Conservation (phyloP, 2,888 invertebrate species). For the Seladonia tumulorum region DNA sequence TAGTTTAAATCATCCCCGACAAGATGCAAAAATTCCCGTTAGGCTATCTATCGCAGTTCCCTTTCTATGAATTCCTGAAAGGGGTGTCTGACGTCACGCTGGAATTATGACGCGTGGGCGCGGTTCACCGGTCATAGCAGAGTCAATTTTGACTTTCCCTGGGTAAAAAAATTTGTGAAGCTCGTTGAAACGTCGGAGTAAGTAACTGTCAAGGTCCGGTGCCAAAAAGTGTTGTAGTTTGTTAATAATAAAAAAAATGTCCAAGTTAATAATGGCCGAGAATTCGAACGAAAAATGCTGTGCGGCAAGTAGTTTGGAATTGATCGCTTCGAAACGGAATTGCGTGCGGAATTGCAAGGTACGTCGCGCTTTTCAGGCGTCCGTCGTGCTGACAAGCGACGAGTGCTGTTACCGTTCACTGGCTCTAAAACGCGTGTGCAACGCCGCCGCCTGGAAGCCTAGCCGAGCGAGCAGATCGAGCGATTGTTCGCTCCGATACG, state of each 20-base stretch:
- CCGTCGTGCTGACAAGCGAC: slow-evolving; percentile 33
- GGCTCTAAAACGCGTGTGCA: slow-evolving; percentile 42
- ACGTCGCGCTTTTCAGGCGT: slow-evolving; percentile 41
- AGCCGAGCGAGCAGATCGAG: slow-evolving; percentile 7
- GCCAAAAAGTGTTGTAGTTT: not conserved
- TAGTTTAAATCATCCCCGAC: not conserved
- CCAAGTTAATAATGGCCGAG: not conserved
- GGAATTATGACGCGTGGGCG: not conserved
- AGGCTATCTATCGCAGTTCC: not conserved
- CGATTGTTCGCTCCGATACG: slow-evolving; percentile 38
- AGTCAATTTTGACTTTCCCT: not conserved
- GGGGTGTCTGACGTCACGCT: not conserved
- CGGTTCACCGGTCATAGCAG: not conserved
- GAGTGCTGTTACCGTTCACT: slow-evolving; percentile 62
- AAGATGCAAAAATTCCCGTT: not conserved
- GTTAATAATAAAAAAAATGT: not conserved
- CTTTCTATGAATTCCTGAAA: not conserved
- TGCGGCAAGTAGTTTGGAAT: no score
- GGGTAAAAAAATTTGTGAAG: not conserved
- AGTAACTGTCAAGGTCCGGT: no score
- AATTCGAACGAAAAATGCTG: not conserved
- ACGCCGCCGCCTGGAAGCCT: not conserved
- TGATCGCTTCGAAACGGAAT: not conserved
- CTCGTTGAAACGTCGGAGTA: no score
- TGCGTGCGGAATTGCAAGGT: slow-evolving; percentile 6